Conservation (phyloP, 1,140 invertebrate species). For the Apolygus lucorum region DNA sequence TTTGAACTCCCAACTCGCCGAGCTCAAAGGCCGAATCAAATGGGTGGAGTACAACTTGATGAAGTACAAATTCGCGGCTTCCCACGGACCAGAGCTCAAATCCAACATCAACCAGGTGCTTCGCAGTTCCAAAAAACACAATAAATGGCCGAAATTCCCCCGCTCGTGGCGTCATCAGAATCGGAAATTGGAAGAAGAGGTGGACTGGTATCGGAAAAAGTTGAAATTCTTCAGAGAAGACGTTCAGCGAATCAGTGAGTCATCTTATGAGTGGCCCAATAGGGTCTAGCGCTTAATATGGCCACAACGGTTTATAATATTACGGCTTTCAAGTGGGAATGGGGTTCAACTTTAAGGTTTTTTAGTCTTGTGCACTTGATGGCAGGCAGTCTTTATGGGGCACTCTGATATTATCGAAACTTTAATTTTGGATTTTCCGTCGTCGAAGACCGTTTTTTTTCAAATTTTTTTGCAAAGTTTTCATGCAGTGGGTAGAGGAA, state of each 20-base stretch:
- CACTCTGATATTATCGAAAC: too few relatives aligned
- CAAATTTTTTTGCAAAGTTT: too few relatives aligned
- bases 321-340: too few relatives aligned
- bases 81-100: background rate
- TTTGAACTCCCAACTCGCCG: background rate
- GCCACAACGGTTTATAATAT: too few relatives aligned
- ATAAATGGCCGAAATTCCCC: background rate
- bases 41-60: constrained; percentile 10
- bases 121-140: background rate
- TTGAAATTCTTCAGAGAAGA: constrained; percentile 4
- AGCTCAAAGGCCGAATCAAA: constrained; percentile 1
- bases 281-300: too few relatives aligned
- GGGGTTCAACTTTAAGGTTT: too few relatives aligned
- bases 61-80: constrained; percentile 6
- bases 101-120: background rate
- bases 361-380: too few relatives aligned
- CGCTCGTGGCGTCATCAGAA: background rate
- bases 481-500: too few relatives aligned
- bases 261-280: too few relatives aligned
- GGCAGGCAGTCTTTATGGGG: too few relatives aligned
- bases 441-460: too few relatives aligned
- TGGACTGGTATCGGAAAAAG: background rate
- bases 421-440: too few relatives aligned
- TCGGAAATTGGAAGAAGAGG: background rate
- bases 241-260: constrained; percentile 1